Percentiles rank a stretch among this genome's conserved stretches.
Evolutionary conservation across 2,797 vertebrate genomes (phyloP).

Genomic region (Erithacus rubecula): DNA sequence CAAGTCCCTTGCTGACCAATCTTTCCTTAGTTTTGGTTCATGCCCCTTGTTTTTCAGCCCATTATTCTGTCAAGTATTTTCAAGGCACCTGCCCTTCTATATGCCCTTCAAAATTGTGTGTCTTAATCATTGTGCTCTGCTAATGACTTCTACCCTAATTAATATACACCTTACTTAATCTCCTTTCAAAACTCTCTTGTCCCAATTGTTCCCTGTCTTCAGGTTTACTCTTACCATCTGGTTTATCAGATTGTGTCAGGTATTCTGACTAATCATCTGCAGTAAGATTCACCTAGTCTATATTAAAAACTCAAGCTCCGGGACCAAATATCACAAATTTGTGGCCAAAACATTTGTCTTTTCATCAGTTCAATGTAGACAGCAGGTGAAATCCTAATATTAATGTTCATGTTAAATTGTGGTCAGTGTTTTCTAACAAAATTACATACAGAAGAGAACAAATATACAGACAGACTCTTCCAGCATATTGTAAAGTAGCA

Average conservation of each 20-base stretch:
- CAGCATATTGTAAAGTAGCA: not conserved
- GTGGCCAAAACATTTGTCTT: not conserved
- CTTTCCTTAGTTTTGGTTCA: constrained; percentile 54
- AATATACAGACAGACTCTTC: not conserved
- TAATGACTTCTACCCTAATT: constrained; percentile 27
- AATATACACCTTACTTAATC: not conserved
- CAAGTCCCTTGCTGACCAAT: constrained; percentile 7
- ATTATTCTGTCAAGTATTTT: constrained; percentile 44
- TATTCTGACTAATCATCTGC: not conserved
- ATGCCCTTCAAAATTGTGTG: constrained; percentile 37
- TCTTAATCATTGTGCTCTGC: constrained; percentile 2
- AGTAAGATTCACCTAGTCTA: not conserved
- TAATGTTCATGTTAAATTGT: not conserved
- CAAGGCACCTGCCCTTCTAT: not conserved
- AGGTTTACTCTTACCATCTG: constrained; percentile 3
- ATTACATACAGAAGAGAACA: not conserved
- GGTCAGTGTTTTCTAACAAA: not conserved
- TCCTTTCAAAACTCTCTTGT: not conserved
- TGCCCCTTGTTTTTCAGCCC: constrained; percentile 33
- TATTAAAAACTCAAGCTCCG: not conserved
- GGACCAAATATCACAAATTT: not conserved
- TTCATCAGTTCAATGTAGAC: not conserved
- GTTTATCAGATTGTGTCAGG: not conserved
- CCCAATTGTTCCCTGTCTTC: not conserved
- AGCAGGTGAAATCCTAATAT: not conserved